phyloP scores from a whole-genome alignment of 2,888 invertebrate genomes.

The Trichopria drosophilae region DNA sequence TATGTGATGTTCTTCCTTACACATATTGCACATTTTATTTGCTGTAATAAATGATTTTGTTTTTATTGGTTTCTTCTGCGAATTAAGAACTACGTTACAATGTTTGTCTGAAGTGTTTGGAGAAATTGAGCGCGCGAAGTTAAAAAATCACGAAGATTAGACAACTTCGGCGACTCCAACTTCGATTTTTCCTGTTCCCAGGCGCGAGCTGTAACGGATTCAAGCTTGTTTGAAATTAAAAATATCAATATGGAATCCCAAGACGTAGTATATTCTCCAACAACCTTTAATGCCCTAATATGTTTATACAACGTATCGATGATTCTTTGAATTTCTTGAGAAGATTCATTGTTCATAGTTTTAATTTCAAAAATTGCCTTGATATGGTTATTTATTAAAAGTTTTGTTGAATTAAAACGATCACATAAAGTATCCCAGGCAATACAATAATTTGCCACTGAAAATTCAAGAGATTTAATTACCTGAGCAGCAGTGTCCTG shows the following conservation, averaged over 20 bases:
- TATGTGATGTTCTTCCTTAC: conserved; percentile 11
- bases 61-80: no score
- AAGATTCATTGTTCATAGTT: conserved; percentile 17
- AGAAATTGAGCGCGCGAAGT: no score
- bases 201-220: no score
- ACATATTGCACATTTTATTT: conserved; percentile 7
- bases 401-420: conserved; percentile 30
- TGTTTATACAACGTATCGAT: conserved; percentile 22
- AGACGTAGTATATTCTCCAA: conserved; percentile 17
- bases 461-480: conserved; percentile 29
- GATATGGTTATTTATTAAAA: conserved; percentile 31
- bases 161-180: no score
- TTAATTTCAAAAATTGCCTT: conserved; percentile 27
- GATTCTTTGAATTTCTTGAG: conserved; percentile 19
- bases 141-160: no score
- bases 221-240: no score
- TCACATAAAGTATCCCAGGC: conserved; percentile 30
- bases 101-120: no score
- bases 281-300: conserved; percentile 25
- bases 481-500: conserved; percentile 30
- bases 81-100: no score
- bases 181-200: no score
- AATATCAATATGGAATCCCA: no score
- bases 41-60: no score
- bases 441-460: conserved; percentile 29